Base-by-base conservation (phyloP, 2,888 invertebrate species). In the Rhodophaea formosa region DNA sequence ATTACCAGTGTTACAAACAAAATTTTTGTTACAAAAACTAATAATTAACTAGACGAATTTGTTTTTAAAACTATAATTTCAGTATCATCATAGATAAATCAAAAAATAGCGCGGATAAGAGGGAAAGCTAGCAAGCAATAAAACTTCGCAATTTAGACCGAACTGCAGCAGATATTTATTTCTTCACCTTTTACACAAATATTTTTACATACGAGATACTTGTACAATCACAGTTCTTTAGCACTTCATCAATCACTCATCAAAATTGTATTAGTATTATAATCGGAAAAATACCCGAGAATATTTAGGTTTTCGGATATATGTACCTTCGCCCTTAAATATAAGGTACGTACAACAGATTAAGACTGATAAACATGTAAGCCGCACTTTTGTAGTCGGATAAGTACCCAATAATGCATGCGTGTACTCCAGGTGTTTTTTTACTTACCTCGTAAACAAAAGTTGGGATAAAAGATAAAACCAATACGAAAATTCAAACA, bases 401-500 rank as follows among this genome's bases (percentile, higher is more conserved):
- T 7, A 44, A 44, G 7, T 39, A 39, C n/a, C n/a, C 39, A 3
- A 35, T 6, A 6, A 6, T 7, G 32, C 7, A 23, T 23, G 23
- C 23, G 23, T 23, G 23, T 2, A 3, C 23, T 23, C 5, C 23
- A 23, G 23, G 5, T 23, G 23, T 2, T 23, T 23, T 23, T 23
- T 23, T 23, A 5, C 5, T 23, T 23, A 23, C 23, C 5, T 23
- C 23, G 3, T 23, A 5, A 23, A 23, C 23, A 23, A 23, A 23
- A 23, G 2, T 23, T 23, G 23, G 23, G 23, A 23, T 23, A 23
- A 51, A 51, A 51, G 16, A 72, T 74, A 78, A 76, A 71, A 60
- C 68, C 66, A 70, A 67, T 67, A 66, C 74, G 78, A 81, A 87
- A 88, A 86, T 88, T 87, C 88, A 90, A 90, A 90, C 88, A 88